Evolutionary conservation across 2,113 vertebrate species (phyloP).

Genomic region (Cariama cristata): DNA sequence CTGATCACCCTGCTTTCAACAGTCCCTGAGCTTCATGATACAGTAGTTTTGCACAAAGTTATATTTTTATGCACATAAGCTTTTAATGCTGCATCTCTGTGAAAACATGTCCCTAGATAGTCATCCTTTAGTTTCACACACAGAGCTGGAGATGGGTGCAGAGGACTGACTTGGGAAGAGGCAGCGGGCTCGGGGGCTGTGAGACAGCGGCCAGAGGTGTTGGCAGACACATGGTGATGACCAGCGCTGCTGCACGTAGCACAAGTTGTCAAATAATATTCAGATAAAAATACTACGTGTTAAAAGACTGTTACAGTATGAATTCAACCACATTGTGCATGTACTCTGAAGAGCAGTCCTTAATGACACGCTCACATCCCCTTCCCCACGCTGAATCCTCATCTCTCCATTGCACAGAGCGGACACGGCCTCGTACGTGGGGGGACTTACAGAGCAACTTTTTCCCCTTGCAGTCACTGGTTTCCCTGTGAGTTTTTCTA

Average conservation of each 20-base stretch:
- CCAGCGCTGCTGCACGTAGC: not conserved
- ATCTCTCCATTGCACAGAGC: not conserved
- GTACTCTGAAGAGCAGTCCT: not conserved
- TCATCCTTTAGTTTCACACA: not conserved
- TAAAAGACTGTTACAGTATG: not conserved
- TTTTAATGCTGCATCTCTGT: not conserved
- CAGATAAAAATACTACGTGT: not conserved
- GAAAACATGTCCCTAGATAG: not conserved
- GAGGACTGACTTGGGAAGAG: not conserved
- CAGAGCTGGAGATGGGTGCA: not conserved
- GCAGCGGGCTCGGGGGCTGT: not conserved
- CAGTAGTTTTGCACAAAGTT: slow-evolving; percentile 8
- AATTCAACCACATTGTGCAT: not conserved
- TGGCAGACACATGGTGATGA: rapidly evolving
- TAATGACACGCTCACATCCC: not conserved
- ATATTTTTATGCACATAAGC: not conserved
- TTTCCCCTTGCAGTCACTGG: not conserved
- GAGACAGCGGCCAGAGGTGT: not conserved
- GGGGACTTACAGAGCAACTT: not conserved
- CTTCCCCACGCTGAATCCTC: rapidly evolving
- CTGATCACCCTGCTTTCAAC: not conserved
- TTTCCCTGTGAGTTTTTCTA: not conserved
- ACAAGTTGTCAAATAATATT: not conserved
- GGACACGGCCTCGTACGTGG: rapidly evolving
- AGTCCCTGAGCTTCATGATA: not conserved